Evolutionary conservation across 2,888 invertebrate genomes (phyloP).

Genomic region (Meloe dianella): DNA sequence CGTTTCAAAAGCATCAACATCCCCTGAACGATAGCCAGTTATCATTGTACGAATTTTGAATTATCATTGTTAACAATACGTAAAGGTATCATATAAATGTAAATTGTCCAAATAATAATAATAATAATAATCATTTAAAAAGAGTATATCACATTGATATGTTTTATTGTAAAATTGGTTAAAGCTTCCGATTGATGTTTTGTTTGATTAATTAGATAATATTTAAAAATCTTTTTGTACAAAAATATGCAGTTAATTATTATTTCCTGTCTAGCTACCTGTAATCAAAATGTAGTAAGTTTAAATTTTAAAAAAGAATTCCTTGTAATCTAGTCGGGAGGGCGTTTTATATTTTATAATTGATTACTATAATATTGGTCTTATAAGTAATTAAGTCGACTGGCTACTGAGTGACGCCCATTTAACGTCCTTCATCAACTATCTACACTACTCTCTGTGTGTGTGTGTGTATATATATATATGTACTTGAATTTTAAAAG

Average conservation of each 20-base stretch:
- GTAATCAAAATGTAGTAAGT: neutral
- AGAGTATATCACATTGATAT: neutral
- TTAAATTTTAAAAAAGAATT: neutral
- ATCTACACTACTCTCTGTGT: neutral
- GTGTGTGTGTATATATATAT: too few species aligned
- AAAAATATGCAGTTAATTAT: constrained; percentile 1
- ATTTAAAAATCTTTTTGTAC: neutral
- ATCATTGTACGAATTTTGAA: constrained; percentile 31
- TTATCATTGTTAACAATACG: constrained; percentile 33
- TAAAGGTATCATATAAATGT: constrained; percentile 24
- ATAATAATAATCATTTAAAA: neutral
- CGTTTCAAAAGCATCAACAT: constrained; percentile 26
- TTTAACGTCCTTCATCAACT: constrained; percentile 10
- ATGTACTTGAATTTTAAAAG: constrained; percentile 3
- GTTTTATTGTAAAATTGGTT: neutral
- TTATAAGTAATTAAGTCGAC: constrained; percentile 10
- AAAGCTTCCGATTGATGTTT: neutral
- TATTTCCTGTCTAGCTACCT: constrained; percentile 10
- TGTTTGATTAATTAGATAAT: neutral
- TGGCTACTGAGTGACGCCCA: constrained; percentile 10
- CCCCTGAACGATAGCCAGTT: constrained; percentile 18
- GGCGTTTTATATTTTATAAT: constrained; percentile 11
- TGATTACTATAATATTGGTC: constrained; percentile 12
- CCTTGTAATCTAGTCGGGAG: constrained; percentile 2
- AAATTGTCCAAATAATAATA: neutral